Conservation (phyloP, 2,888 invertebrate species). For the Celastrina argiolus region DNA sequence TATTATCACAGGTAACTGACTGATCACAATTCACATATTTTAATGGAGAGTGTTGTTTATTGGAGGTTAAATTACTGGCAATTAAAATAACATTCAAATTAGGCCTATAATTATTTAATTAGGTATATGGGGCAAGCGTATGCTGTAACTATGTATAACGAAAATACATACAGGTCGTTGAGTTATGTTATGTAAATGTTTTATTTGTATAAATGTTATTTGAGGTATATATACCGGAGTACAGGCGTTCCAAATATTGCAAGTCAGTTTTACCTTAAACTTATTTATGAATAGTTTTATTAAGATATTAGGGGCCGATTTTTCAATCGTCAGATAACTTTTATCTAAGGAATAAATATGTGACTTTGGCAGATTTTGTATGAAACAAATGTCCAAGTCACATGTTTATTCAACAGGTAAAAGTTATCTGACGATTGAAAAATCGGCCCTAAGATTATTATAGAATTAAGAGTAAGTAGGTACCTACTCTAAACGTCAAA, state of each 20-base stretch:
- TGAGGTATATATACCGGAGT: background rate
- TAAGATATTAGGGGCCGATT: too few relatives aligned
- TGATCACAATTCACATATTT: background rate
- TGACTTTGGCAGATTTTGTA: too few relatives aligned
- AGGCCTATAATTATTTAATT: background rate
- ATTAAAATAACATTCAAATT: background rate
- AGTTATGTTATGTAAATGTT: background rate
- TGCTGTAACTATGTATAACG: background rate
- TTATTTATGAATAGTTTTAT: too few relatives aligned
- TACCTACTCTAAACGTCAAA: too few relatives aligned
- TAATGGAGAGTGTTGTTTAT: background rate
- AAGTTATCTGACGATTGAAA: too few relatives aligned
- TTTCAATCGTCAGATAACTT: too few relatives aligned
- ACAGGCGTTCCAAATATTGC: background rate
- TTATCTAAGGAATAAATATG: too few relatives aligned
- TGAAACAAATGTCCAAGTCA: too few relatives aligned
- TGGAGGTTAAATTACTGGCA: background rate
- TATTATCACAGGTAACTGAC: background rate
- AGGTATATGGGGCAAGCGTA: background rate
- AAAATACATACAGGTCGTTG: background rate
- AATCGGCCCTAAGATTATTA: too few relatives aligned
- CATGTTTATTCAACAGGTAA: too few relatives aligned
- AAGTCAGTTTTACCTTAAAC: constrained; percentile 1
- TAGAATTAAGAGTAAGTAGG: too few relatives aligned
- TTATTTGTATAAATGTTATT: background rate